Percentiles rank a stretch among this genome's conserved stretches.
Evolutionary conservation across 2,888 invertebrate species (phyloP).

Genomic region (Serripes groenlandicus): DNA sequence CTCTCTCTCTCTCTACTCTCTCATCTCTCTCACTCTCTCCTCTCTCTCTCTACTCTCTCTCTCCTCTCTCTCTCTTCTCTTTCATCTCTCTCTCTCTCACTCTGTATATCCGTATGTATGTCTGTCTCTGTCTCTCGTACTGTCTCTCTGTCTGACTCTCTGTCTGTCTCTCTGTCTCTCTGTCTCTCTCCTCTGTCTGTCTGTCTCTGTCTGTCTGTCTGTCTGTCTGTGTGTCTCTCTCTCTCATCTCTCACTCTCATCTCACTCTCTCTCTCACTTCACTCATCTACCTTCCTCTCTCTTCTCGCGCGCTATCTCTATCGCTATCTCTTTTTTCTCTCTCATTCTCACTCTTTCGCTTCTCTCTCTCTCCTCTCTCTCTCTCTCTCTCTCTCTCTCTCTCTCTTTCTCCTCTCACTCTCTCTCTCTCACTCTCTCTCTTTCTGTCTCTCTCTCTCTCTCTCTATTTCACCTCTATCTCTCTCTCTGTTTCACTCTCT

Average conservation of each 20-base stretch:
- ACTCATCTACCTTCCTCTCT: background rate
- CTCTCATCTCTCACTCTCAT: background rate
- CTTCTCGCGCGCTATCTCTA: background rate
- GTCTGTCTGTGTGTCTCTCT: background rate
- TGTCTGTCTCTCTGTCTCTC: background rate
- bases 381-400: background rate
- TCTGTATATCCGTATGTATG: background rate
- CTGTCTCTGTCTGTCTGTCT: background rate
- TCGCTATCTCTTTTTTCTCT: background rate
- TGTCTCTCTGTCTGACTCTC: background rate
- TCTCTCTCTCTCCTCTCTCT: background rate
- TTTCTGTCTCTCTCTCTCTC: constrained; percentile 1
- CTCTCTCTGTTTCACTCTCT: background rate
- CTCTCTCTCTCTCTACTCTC: background rate
- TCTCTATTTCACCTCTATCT: background rate
- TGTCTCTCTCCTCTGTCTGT: background rate
- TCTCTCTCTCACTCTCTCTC: background rate
- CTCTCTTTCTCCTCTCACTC: background rate
- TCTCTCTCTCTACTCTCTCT: background rate
- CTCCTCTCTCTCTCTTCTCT: background rate
- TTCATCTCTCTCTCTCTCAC: background rate
- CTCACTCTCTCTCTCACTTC: background rate
- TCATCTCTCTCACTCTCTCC: background rate
- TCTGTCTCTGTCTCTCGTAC: background rate
- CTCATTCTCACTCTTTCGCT: background rate